These are phyloP conservation scores for Telmatochromis sp. DNA, from an alignment of 2,113 vertebrate species.

Conservation along the genomic window DNA sequence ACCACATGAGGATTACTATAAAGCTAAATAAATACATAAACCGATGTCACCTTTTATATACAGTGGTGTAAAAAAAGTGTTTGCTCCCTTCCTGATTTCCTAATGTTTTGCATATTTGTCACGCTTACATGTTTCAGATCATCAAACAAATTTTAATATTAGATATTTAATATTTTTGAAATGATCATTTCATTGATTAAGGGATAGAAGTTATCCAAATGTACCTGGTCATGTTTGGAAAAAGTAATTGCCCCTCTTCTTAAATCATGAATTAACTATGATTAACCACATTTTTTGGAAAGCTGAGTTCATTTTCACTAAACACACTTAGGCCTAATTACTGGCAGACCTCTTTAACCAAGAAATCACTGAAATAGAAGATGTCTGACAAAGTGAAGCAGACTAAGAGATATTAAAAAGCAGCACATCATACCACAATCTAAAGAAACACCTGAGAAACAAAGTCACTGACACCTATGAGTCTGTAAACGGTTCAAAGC, in stretches of 20 bases:
- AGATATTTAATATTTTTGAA: neutral
- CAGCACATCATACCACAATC: neutral
- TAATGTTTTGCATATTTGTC: neutral
- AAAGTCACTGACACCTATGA: neutral
- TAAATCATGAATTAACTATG: neutral
- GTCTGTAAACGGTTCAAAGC: rapidly evolving
- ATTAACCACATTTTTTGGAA: neutral
- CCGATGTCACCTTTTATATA: neutral
- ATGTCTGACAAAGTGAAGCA: neutral
- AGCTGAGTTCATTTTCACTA: neutral
- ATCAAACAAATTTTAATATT: neutral
- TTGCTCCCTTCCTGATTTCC: neutral
- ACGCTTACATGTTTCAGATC: neutral
- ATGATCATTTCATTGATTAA: neutral
- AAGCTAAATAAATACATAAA: neutral
- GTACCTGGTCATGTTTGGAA: neutral
- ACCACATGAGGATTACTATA: neutral
- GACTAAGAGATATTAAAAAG: neutral
- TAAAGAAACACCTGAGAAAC: neutral
- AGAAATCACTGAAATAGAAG: neutral
- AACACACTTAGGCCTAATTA: neutral
- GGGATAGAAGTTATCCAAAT: rapidly evolving
- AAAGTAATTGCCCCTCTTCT: rapidly evolving
- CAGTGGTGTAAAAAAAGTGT: neutral
- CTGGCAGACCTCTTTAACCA: neutral